Conservation (phyloP, 2,113 vertebrate species). For the Alces alces region DNA sequence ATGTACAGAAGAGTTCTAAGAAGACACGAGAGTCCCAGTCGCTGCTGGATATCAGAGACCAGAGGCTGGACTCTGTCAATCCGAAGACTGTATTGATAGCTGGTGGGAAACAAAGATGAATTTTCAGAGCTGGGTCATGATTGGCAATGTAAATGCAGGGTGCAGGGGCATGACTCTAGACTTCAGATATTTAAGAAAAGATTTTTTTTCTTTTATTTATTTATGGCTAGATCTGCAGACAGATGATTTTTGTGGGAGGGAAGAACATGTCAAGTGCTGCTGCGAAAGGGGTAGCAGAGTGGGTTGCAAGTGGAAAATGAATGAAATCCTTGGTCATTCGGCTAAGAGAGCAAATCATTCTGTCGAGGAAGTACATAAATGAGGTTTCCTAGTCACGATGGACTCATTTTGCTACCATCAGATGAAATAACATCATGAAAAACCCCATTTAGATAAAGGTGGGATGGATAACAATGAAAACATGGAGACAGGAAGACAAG, state of each 20-base stretch:
- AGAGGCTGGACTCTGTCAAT: background rate
- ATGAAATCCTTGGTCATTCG: background rate
- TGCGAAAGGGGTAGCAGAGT: background rate
- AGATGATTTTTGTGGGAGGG: background rate
- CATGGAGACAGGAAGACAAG: background rate
- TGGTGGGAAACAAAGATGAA: conserved; percentile 64
- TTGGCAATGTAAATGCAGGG: conserved; percentile 55
- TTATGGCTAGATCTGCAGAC: conserved; percentile 19
- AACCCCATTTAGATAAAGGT: background rate
- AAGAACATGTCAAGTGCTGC: background rate
- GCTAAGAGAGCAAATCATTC: background rate
- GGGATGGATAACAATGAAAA: background rate
- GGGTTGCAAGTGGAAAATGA: background rate
- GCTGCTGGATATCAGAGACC: background rate
- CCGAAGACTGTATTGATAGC: conserved; percentile 47
- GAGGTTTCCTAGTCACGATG: background rate
- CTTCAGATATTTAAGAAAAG: conserved; percentile 36
- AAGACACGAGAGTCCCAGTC: conserved; percentile 34
- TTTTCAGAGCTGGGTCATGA: conserved; percentile 63
- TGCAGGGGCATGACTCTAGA: conserved; percentile 32
- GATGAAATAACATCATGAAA: conserved; percentile 7
- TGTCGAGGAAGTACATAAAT: background rate
- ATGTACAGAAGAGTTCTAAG: conserved; percentile 19
- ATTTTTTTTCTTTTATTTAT: conserved; percentile 26
- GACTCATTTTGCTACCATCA: background rate